phyloP scores from a whole-genome alignment of 2,797 vertebrate genomes.

The Macropus fuliginosus region DNA sequence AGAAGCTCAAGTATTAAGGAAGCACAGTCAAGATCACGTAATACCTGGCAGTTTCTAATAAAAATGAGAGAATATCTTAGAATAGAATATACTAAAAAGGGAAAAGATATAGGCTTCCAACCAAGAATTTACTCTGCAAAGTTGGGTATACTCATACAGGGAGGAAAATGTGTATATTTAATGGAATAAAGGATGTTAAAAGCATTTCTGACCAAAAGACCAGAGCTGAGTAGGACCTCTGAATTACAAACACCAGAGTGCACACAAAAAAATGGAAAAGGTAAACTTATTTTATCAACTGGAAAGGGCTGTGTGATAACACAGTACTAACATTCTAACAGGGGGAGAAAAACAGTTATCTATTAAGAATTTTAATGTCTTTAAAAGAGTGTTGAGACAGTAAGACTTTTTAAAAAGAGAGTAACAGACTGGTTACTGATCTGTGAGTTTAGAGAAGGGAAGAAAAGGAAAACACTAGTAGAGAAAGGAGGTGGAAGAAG shows the following conservation, averaged over 20 bases:
- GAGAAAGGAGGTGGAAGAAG: not conserved
- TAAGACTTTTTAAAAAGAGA: not conserved
- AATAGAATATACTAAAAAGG: not conserved
- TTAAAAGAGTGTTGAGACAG: not conserved
- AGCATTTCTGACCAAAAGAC: not conserved
- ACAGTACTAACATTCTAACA: not conserved
- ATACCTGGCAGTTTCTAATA: not conserved
- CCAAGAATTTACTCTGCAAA: not conserved
- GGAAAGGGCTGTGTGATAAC: not conserved
- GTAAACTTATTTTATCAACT: not conserved
- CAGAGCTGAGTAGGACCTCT: not conserved
- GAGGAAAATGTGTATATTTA: no score
- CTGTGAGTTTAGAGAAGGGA: not conserved
- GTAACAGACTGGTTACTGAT: not conserved
- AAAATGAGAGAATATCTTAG: not conserved
- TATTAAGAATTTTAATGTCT: not conserved
- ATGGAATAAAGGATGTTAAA: not conserved
- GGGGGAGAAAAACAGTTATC: not conserved
- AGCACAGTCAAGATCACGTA: not conserved
- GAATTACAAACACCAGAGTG: not conserved
- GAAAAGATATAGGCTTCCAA: not conserved
- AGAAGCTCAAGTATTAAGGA: not conserved
- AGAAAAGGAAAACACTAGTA: not conserved
- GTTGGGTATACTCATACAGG: not conserved
- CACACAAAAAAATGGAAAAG: not conserved